Conservation (phyloP, 2,113 vertebrate species). For the Sitta europaea region DNA sequence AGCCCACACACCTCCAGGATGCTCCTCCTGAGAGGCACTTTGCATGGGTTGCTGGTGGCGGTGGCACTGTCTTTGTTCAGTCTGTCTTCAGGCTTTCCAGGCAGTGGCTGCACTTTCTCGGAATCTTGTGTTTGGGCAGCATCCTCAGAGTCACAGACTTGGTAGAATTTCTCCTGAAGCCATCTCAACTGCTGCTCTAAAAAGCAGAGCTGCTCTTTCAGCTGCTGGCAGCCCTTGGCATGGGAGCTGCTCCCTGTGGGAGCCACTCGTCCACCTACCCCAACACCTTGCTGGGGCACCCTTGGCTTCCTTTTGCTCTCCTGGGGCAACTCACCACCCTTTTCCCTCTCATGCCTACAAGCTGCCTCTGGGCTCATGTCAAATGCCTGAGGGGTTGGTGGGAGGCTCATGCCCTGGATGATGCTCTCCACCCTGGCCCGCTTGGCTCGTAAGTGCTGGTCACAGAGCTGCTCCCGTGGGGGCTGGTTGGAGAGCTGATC, state of each 20-base stretch:
- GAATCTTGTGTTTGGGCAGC: slow-evolving; percentile 13
- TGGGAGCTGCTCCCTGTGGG: slow-evolving; percentile 20
- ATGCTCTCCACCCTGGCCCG: slow-evolving; percentile 92
- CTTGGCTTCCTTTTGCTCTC: slow-evolving; percentile 86
- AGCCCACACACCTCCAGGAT: neutral
- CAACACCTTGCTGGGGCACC: slow-evolving; percentile 66
- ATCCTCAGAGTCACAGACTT: slow-evolving; percentile 70
- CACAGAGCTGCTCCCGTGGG: slow-evolving; percentile 68
- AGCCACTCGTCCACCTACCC: neutral
- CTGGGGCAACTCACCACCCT: slow-evolving; percentile 47
- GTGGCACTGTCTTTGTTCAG: neutral
- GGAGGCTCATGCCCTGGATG: slow-evolving; percentile 83
- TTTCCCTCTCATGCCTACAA: slow-evolving; percentile 35
- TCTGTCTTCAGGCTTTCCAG: neutral
- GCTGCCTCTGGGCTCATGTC: slow-evolving; percentile 44
- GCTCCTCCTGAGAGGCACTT: neutral
- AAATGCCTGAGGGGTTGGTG: slow-evolving; percentile 56
- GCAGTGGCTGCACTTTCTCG: neutral
- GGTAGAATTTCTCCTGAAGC: slow-evolving; percentile 85
- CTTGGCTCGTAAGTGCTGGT: slow-evolving; percentile 83
- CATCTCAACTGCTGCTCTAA: slow-evolving; percentile 83
- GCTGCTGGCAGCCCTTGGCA: slow-evolving; percentile 75
- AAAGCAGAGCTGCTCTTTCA: slow-evolving; percentile 85
- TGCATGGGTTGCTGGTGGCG: neutral
- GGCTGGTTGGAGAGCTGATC: slow-evolving; percentile 76